phyloP scores from a whole-genome alignment of 2,113 vertebrate species.

The Trochalopteron elliotii region DNA sequence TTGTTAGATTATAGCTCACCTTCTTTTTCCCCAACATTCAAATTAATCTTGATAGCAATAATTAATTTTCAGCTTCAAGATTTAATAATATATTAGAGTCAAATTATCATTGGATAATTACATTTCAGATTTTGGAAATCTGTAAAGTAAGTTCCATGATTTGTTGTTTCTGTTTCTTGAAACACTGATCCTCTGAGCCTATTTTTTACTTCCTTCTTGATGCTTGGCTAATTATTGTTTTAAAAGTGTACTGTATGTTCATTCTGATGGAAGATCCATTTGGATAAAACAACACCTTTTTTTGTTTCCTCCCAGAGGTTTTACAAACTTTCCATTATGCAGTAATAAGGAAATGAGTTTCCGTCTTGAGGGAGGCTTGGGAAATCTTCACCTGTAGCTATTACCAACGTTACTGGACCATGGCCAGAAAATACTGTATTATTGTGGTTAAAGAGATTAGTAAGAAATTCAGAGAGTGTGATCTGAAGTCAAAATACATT shows the following conservation, averaged over 20 bases:
- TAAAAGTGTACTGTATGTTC: not conserved
- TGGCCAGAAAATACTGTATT: not conserved
- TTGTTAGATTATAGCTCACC: not conserved
- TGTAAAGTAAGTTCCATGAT: not conserved
- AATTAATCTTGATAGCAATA: conserved; percentile 25
- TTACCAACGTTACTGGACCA: not conserved
- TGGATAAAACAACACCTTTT: not conserved
- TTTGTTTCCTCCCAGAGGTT: not conserved
- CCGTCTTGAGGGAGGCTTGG: not conserved
- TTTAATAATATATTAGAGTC: conserved; percentile 40
- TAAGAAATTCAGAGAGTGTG: not conserved
- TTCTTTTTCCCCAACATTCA: not conserved
- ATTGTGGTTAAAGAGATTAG: not conserved
- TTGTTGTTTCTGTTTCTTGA: not conserved
- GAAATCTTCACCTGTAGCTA: conserved; percentile 8
- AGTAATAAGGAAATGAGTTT: not conserved
- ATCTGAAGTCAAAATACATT: not conserved
- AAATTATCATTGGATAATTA: conserved; percentile 18
- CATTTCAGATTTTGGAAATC: conserved; percentile 8
- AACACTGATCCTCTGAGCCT: not conserved
- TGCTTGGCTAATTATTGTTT: conserved; percentile 11
- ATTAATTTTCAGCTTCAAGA: conserved; percentile 46
- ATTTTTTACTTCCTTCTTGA: not conserved
- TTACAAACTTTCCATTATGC: not conserved
- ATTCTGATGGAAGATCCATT: not conserved